Conservation (phyloP, 2,113 vertebrate species). For the Aix galericulata region DNA sequence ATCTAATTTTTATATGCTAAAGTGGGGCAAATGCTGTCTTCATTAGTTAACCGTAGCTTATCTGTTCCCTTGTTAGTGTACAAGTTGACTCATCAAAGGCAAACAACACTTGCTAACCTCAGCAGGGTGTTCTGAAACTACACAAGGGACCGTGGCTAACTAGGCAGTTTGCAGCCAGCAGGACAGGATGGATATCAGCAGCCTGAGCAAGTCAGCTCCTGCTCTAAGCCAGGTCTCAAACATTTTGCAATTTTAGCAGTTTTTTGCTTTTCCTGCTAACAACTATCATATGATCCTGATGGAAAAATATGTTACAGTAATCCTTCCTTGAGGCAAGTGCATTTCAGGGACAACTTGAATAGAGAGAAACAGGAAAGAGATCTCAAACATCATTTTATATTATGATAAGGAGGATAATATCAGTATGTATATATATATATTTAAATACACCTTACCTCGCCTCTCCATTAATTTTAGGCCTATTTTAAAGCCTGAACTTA, state of each 20-base stretch:
- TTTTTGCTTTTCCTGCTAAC: not conserved
- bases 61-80: not conserved
- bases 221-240: not conserved
- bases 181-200: not conserved
- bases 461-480: not conserved
- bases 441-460: not conserved
- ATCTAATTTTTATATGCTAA: not conserved
- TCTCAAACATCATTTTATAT: not conserved
- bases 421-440: no score
- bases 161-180: not conserved
- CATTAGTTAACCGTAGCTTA: not conserved
- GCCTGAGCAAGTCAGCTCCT: not conserved
- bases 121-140: not conserved
- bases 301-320: not conserved
- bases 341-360: not conserved
- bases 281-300: not conserved
- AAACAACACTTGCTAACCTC: not conserved
- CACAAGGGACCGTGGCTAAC: not conserved
- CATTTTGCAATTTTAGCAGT: not conserved
- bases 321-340: not conserved
- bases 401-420: not conserved
- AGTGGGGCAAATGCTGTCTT: not conserved
- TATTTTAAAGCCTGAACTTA: not conserved
- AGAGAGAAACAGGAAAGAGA: not conserved
- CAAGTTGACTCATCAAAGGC: not conserved